Base-by-base conservation (phyloP, 2,113 vertebrate species). In the Toxostoma redivivum region DNA sequence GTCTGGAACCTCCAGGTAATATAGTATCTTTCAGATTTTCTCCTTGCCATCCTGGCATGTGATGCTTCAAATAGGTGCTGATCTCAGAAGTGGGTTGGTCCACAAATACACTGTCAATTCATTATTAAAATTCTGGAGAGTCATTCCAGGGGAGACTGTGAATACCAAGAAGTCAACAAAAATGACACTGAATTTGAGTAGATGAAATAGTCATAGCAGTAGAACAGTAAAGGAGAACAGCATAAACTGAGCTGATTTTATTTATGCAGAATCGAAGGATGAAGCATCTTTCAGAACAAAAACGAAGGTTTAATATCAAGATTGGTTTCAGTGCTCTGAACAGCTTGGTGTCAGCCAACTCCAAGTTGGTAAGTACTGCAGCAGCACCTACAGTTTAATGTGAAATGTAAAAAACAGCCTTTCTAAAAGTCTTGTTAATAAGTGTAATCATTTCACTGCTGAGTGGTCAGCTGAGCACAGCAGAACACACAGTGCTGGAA, bases 291-390 rank as follows among this genome's bases (percentile, higher is more conserved):
- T 99, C 99, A 2, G 99, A 99, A 89, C 99, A 99, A 86, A 99
- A 99, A 95, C 98, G 99, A 70, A 98, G 99, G 73, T 98, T 97
- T 93, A 99, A 99, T 93, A 99, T 99, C 97, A 99, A 99, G 95
- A 98, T 97, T 62, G 98, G 99, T 85, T 99, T 99, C 71, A 98
- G 98, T 97, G 98, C 99, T 2, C 98, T 99, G 57, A 98, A 98
- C 94, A 98, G 94, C 79, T 94, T 99, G 88, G 98, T 99, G 67
- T 98, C 99, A 12, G 97, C 98, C 23, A 99, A 98, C 93, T 98
- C 98, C 96, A 99, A 98, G 92, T 97, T 24, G 92, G 98, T 98
- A 90, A 97, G 97, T 93, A 38, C 44, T 54, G 57, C 53, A 65
- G 61, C 76, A 88, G 18, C 48, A 25, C n/a, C 56, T 16, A 4